Evolutionary conservation across 2,113 vertebrate genomes (phyloP), one percentile per base, ranked within the genome.

Genomic region (Argyrosomus japonicus): DNA sequence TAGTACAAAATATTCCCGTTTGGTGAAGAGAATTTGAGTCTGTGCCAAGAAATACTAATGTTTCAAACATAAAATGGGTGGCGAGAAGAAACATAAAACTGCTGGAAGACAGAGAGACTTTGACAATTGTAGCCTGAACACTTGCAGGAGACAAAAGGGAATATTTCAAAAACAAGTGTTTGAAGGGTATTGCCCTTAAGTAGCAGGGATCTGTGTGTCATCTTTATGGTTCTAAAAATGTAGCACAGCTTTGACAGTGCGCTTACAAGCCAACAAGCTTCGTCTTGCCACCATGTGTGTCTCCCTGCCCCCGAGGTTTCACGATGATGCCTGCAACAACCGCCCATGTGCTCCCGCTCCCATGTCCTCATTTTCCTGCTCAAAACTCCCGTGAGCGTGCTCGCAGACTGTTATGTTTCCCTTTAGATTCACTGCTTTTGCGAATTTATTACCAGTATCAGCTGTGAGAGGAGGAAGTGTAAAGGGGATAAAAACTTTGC

Each of bases 261-360:
- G 5, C 25, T 58, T 14, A 50, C 5, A 54, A 68, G 63, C 65
- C 70, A 70, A 74, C 86, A 86, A 75, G 92, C 83, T 75, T 62
- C 2, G 36, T 87, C 89, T 86, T 88, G 89, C 76, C 9, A 54
- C 53, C 81, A 40, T 84, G 80, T 72, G 80, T 72, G 80, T 83
- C 81, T 89, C 68, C 74, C 68, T 89, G 85, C 90, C 87, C 83
- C 12, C 2, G 14, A 79, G 90, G 67, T 72, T 75, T 63, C 17
- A 6, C 3, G 58, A 51, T 71, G 77, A 80, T 77, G 82, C 64
- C 68, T 80, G 54, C 36, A 40, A 80, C 12, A 61, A 53, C 77
- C 40, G 4, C 69, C 79, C 68, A 27, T 70, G 71, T 71, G 79
- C 63, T 88, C 69, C 87, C 78, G 83, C 86, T 25, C 86, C 81